These are phyloP conservation scores for Bujurquina vittata DNA, from an alignment of 2,113 vertebrate species.

Conservation along the genomic window DNA sequence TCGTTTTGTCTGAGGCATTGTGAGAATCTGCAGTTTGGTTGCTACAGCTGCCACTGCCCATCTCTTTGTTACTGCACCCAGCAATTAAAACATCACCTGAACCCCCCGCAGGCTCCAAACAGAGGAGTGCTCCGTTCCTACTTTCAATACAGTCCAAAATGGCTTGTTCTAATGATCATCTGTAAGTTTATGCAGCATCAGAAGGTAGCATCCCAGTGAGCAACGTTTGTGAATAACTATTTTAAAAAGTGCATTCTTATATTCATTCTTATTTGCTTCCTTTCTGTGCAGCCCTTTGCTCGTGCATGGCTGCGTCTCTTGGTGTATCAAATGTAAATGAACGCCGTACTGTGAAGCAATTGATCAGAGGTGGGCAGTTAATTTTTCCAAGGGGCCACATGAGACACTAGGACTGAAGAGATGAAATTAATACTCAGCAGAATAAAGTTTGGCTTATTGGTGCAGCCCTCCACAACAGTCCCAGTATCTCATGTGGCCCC, in stretches of 20 bases:
- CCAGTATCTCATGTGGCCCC: too few relatives aligned
- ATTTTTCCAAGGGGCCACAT: neutral
- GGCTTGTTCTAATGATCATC: neutral
- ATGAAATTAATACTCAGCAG: neutral
- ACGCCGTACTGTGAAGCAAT: neutral
- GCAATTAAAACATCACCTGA: conserved; percentile 53
- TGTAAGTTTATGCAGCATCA: neutral
- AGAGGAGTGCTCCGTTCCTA: neutral
- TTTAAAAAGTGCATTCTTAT: neutral
- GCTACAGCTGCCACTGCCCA: conserved; percentile 67
- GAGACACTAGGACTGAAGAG: neutral
- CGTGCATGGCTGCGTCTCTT: neutral
- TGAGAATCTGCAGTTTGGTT: conserved; percentile 62
- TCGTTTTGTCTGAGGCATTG: conserved; percentile 56
- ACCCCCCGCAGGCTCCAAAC: neutral
- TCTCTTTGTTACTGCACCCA: conserved; percentile 53
- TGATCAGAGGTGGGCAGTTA: neutral
- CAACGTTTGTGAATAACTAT: neutral
- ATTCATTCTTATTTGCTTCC: neutral
- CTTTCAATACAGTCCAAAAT: neutral
- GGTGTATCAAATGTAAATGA: neutral
- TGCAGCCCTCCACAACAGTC: neutral
- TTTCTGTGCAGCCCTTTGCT: neutral
- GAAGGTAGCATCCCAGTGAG: neutral
- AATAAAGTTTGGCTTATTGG: neutral